Conservation (phyloP, 2,888 invertebrate species). For the Netelia melanura region DNA sequence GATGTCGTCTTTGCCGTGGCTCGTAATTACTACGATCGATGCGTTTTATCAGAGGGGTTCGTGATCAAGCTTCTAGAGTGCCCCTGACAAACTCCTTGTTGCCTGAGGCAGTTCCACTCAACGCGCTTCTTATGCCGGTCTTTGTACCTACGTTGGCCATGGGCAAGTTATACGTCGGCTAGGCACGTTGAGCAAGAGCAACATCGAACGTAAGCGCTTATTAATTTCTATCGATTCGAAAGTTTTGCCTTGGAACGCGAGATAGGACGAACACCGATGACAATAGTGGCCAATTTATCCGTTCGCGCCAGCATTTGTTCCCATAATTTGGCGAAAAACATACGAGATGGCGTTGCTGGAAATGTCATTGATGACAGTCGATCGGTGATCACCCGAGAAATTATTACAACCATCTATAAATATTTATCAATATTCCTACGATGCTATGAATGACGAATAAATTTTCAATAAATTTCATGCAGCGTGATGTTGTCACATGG, state of each 20-base stretch:
- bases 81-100: slow-evolving; percentile 7
- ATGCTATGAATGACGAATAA: neutral
- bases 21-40: slow-evolving; percentile 6
- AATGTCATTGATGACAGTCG: no score
- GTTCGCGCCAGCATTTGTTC: no score
- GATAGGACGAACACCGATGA: no score
- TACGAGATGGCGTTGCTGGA: no score
- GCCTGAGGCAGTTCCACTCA: neutral
- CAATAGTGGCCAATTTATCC: no score
- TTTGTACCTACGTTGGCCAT: neutral
- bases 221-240: no score
- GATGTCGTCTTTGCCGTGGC: neutral
- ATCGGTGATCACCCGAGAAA: no score
- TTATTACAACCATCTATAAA: no score
- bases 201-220: no score
- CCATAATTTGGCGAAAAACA: no score
- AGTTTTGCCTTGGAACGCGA: no score
- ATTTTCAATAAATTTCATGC: neutral
- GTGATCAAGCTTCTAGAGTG: slow-evolving; percentile 14
- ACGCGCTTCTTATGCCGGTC: slow-evolving; percentile 6
- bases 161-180: neutral
- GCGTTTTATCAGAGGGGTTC: slow-evolving; percentile 7
- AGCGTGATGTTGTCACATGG: no score
- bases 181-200: neutral
- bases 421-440: neutral